phyloP scores from a whole-genome alignment of 2,113 vertebrate genomes.

The Syngnathus scovelli region DNA sequence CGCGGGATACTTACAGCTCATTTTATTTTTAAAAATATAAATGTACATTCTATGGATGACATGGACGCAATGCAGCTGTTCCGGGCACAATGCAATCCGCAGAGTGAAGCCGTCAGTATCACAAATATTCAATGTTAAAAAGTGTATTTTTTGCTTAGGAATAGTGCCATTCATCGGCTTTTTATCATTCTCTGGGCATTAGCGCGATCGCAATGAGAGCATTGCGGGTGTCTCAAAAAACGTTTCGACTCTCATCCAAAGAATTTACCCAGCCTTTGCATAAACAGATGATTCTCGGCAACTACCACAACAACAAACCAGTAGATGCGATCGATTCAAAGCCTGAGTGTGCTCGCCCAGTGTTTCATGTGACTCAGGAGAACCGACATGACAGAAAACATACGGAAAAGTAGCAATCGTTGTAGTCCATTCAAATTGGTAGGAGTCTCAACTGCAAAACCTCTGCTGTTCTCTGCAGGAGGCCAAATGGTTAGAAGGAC shows the following conservation, averaged over 20 bases:
- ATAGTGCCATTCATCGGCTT: background rate
- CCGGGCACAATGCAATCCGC: conserved; percentile 12
- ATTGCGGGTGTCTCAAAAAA: background rate
- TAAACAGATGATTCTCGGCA: no score
- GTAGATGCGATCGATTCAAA: background rate
- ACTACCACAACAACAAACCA: no score
- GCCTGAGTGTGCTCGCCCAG: background rate
- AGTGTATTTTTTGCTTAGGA: background rate
- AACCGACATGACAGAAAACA: background rate
- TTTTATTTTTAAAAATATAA: background rate
- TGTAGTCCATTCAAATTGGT: background rate
- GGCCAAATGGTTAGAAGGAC: conserved; percentile 45
- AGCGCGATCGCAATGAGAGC: background rate
- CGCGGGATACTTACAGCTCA: no score
- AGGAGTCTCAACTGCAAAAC: background rate
- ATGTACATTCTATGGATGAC: background rate
- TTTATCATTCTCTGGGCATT: background rate
- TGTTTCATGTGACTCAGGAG: background rate
- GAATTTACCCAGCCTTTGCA: no score
- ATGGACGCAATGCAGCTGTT: background rate
- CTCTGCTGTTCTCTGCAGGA: conserved; percentile 38
- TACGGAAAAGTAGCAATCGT: no score
- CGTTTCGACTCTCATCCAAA: no score
- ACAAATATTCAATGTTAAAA: background rate
- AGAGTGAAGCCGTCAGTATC: conserved; percentile 48